Conservation (phyloP, 2,888 invertebrate genomes). For the Syrphus vitripennis region DNA sequence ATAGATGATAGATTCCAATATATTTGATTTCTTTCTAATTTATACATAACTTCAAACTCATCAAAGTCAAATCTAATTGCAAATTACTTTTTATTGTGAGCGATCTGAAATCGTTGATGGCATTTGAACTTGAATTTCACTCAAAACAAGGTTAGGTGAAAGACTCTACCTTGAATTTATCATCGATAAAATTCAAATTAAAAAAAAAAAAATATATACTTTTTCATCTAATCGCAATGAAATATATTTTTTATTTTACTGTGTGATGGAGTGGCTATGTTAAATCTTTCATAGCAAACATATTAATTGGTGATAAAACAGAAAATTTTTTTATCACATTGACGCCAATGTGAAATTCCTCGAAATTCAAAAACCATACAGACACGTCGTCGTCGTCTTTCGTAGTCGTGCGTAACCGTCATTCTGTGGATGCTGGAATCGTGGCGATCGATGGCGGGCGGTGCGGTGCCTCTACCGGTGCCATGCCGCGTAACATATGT, state of each 20-base stretch:
- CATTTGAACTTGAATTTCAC: constrained; percentile 59
- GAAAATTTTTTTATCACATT: constrained; percentile 63
- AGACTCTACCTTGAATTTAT: not conserved
- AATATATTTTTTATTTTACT: not conserved
- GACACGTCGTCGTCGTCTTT: not conserved
- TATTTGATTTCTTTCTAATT: not conserved
- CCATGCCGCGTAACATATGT: not conserved
- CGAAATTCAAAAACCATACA: not conserved
- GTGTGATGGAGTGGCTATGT: not conserved
- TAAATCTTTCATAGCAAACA: constrained; percentile 17
- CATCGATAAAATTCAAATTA: constrained; percentile 7
- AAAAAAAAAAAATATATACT: not conserved
- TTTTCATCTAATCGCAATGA: not conserved
- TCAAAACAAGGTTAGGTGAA: not conserved
- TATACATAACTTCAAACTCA: not conserved
- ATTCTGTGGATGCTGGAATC: no score
- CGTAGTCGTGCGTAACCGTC: no score
- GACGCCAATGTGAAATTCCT: constrained; percentile 18
- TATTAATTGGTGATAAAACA: constrained; percentile 57
- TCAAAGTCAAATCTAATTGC: not conserved
- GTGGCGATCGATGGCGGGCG: not conserved
- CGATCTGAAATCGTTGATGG: not conserved
- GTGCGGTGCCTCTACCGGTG: not conserved
- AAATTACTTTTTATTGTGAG: not conserved
- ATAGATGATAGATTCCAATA: not conserved